Conservation (phyloP, 2,888 invertebrate species). For the Dynastes tityus region DNA sequence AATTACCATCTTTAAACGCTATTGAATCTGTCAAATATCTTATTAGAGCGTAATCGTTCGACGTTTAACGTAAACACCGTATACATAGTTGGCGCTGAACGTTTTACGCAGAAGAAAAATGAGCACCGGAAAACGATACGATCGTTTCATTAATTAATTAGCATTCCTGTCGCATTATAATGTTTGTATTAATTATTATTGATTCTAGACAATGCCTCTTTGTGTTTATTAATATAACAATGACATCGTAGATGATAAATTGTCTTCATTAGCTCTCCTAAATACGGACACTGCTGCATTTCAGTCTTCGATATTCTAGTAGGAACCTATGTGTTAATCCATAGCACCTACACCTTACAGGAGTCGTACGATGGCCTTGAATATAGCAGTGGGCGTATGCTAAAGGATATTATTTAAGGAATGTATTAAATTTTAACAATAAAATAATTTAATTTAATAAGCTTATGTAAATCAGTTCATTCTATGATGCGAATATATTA, state of each 20-base stretch:
- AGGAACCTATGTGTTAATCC: background rate
- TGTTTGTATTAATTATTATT: background rate
- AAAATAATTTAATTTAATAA: no score
- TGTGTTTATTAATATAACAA: conserved; percentile 10
- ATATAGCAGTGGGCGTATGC: no score
- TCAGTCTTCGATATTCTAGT: background rate
- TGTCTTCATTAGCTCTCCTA: conserved; percentile 4
- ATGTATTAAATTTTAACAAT: no score
- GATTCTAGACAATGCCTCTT: conserved; percentile 5
- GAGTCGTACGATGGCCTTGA: no score
- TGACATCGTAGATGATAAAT: conserved; percentile 1
- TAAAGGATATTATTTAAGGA: no score
- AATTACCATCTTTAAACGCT: background rate
- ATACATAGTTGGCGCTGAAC: no score
- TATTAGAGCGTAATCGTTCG: background rate
- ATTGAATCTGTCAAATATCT: conserved; percentile 9
- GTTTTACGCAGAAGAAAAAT: no score
- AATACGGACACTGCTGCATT: conserved; percentile 2
- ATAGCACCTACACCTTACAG: background rate
- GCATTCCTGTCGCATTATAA: background rate
- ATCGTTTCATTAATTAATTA: no score
- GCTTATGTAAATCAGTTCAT: no score
- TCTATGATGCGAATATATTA: no score
- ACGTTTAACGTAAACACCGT: no score
- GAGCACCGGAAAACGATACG: no score